Evolutionary conservation across 35 echinoderm and acorn worm species (phyloP).

Genomic region (Ptychodera flava): DNA sequence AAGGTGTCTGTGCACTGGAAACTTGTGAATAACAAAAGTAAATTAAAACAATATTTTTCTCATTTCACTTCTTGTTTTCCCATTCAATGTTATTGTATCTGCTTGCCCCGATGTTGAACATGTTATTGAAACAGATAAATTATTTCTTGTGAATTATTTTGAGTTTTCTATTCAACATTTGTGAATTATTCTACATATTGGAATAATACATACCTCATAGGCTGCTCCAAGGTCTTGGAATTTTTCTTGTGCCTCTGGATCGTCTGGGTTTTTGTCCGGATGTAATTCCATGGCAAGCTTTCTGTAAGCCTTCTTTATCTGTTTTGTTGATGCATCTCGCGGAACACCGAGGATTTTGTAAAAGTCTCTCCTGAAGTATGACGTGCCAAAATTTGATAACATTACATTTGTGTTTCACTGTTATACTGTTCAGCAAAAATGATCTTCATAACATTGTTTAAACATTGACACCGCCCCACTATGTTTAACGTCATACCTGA

Average conservation of each 20-base stretch:
- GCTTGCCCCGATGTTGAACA: too few species aligned
- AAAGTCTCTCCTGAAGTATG: slow-evolving; percentile 65
- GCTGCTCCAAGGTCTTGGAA: slow-evolving; percentile 91
- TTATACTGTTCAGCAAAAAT: neutral
- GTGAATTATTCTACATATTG: too few species aligned
- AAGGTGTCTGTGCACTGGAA: too few species aligned
- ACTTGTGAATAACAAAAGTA: too few species aligned
- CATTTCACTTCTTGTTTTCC: too few species aligned
- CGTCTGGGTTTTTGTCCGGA: slow-evolving; percentile 81
- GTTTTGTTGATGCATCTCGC: slow-evolving; percentile 48
- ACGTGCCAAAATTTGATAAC: slow-evolving; percentile 3
- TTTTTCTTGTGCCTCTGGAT: slow-evolving; percentile 73
- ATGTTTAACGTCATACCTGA: neutral
- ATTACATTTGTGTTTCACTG: neutral
- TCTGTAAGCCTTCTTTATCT: slow-evolving; percentile 95
- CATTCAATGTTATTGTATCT: too few species aligned
- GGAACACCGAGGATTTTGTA: slow-evolving; percentile 88
- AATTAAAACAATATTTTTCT: too few species aligned
- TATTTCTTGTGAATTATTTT: too few species aligned
- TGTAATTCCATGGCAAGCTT: slow-evolving; percentile 90
- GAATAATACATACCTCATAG: slow-evolving; percentile 98
- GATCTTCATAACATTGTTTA: neutral
- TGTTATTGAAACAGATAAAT: too few species aligned
- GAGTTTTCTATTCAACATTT: too few species aligned
- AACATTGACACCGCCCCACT: neutral